phyloP scores from a whole-genome alignment of 2,797 vertebrate species.

The Phyllotis vaccarum region DNA sequence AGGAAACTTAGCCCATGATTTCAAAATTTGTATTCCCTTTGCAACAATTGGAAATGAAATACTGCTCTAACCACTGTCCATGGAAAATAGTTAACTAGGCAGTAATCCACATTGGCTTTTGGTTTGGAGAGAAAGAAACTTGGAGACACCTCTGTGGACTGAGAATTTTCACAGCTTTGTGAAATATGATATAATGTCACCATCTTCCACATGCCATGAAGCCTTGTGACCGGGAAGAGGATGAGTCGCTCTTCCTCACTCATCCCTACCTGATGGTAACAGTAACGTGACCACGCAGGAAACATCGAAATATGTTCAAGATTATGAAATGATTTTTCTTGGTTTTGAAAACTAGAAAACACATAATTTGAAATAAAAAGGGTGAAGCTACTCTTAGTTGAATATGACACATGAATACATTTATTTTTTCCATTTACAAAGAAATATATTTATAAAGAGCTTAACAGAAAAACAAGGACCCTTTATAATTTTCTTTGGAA shows the following conservation, averaged over 20 bases:
- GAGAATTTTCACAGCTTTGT: background rate
- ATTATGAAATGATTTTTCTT: background rate
- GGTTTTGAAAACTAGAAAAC: constrained; percentile 1
- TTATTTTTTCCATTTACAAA: background rate
- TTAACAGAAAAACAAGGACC: background rate
- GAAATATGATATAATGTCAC: fast-evolving
- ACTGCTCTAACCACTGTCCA: background rate
- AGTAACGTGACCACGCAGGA: background rate
- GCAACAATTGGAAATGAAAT: background rate
- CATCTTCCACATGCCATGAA: fast-evolving
- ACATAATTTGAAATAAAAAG: background rate
- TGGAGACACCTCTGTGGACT: background rate
- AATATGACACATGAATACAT: background rate
- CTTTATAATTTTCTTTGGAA: background rate
- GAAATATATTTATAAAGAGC: background rate
- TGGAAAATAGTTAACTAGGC: background rate
- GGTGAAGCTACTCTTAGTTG: background rate
- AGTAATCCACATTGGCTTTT: background rate
- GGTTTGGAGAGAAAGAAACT: background rate
- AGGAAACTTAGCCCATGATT: background rate
- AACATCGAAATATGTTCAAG: background rate
- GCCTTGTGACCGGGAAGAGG: fast-evolving
- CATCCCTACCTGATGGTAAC: fast-evolving
- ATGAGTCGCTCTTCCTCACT: fast-evolving
- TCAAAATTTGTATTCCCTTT: background rate